These are phyloP conservation scores for Cervus canadensis DNA, from an alignment of 2,113 vertebrate species.

Conservation along the genomic window DNA sequence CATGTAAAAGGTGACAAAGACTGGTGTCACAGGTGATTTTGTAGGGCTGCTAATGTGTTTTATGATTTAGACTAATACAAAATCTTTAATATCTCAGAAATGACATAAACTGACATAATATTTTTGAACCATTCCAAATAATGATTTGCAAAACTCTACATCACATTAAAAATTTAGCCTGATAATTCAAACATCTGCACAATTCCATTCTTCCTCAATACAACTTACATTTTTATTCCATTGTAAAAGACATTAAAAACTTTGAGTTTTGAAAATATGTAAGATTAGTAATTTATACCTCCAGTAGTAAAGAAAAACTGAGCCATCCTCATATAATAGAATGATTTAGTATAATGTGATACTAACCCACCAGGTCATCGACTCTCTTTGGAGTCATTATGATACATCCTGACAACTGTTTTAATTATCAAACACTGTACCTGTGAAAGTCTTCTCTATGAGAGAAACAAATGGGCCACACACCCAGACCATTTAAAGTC, in stretches of 20 bases:
- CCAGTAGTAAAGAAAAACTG: not conserved
- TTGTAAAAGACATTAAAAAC: not conserved
- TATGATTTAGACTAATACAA: not conserved
- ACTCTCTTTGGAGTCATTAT: not conserved
- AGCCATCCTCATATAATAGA: not conserved
- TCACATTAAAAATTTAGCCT: constrained; percentile 32
- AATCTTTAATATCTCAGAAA: constrained; percentile 43
- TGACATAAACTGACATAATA: constrained; percentile 18
- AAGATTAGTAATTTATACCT: constrained; percentile 18
- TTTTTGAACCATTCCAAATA: constrained; percentile 52
- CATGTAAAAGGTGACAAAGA: not conserved
- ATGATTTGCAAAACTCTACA: constrained; percentile 14
- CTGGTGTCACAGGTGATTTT: not conserved
- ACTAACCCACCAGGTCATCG: not conserved
- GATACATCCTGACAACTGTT: constrained; percentile 41
- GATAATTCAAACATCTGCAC: constrained; percentile 24
- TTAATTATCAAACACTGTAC: constrained; percentile 46
- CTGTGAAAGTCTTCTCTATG: not conserved
- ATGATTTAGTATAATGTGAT: not conserved
- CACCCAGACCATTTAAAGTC: constrained; percentile 50
- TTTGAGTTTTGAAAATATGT: constrained; percentile 1
- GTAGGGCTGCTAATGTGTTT: not conserved
- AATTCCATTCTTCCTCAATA: not conserved
- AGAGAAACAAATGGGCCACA: constrained; percentile 23
- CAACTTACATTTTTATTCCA: constrained; percentile 37